Base-by-base conservation (phyloP, 2,888 invertebrate species). In the Himalopsyche japonica region DNA sequence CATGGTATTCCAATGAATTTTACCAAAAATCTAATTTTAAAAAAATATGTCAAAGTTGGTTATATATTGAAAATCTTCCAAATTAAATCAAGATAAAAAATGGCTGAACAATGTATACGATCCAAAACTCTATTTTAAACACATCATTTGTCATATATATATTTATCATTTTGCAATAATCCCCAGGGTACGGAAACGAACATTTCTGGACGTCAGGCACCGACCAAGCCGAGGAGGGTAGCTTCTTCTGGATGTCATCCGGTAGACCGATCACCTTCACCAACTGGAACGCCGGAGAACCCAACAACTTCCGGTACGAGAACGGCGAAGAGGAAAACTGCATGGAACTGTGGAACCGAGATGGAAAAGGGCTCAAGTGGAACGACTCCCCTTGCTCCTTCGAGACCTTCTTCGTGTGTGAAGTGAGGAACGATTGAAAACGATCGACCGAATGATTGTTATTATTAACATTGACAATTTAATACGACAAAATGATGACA, bases 191-290 rank as follows among this genome's bases (percentile, higher is more conserved):
- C 88, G 97, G 97, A 20, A 95, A 97, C 89, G 97, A 98, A 89
- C 97, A 98, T 89, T 98, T 98, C 92, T 98, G 97, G 97, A 97
- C 97, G 85, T 97, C 97, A 8, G 97, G 97, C 88, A 97, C 97
- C 7, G 97, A 97, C 90, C 94, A 97, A 89, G 97, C 97, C 20
- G 97, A 97, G 89, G 97, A 97, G 89, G 97, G 97, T 24, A 95
- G 94, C 88, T 97, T 97, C 93, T 97, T 97, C 93, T 97, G 97
- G 97, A 96, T 97, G 97, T 96, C 97, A 15, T 97, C 96, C 85
- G 97, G 97, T 3, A 93, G 96, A 86, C 97, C 97, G 0, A 94
- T 98, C 80, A 97, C 97, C 37, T 98, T 97, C 91, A 97, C 97
- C 88, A 97, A 97, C 91, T 97, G 97, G 97, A 97, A 97, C 92